Evolutionary conservation across 2,113 vertebrate species (phyloP), one percentile per base, ranked within the genome.

Genomic region (Lepisosteus osseus): DNA sequence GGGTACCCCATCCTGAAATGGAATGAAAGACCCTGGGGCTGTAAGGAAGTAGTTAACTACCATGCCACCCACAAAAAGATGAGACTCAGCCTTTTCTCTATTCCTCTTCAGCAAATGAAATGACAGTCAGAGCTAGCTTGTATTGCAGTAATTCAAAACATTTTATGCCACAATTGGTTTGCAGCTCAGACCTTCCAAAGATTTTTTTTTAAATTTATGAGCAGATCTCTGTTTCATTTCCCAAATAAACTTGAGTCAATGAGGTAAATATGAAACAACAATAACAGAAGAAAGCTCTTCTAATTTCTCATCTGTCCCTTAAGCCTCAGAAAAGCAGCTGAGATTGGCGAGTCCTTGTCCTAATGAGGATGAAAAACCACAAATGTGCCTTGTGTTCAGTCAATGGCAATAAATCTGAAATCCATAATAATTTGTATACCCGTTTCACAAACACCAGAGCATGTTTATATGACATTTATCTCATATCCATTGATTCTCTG

Each of bases 391-490:
- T 55, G 17, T 29, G 29, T 68, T 13, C 29, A 15, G 15, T 67
- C 65, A 11, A 54, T 68, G 66, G 5, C n/a, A 55, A 40, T 40
- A 68, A 54, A 68, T 54, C 44, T 17, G 54, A 68, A 55, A 54
- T 68, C 47, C 45, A 68, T 29, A 55, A 68, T 68, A 68, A 40
- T 17, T 68, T 55, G 45, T 68, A 54, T 17, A 68, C 15, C n/a
- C 66, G 7, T 7, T 15, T 40, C n/a, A 47, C 29, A 54, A 6
- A 14, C 15, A 17, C 57, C 57, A 59, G 57, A 14, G 8, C 29
- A 17, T 57, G 54, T 67, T 57, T 56, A 41, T 43, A 8, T n/a
- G 62, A 4, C 66, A 73, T 68, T 73, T 67, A 68, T 62, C 66
- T 62, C n/a, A 12, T 54, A 64, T 68, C 40, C 65, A 64, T 42